Base-by-base conservation (phyloP, 2,113 vertebrate species). In the Clarias magur region DNA sequence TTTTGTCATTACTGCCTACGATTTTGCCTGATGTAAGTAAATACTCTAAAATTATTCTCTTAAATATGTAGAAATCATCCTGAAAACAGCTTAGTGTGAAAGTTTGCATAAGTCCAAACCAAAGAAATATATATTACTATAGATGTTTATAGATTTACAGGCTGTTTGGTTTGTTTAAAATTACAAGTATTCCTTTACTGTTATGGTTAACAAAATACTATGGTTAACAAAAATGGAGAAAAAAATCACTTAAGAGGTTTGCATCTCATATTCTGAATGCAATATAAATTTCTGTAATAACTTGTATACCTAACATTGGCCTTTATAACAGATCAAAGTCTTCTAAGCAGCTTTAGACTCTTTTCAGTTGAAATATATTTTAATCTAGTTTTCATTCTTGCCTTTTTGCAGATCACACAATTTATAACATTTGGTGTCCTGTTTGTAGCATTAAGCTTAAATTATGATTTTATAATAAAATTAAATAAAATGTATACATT, bases 1-100 rank as follows among this genome's bases (percentile, higher is more conserved):
- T 91, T 1, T 0, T 70, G 4, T 56, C 87, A 48, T 0, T 38
- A 0, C 0, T 95, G 8, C 84, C 56, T 1, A 0, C 38, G 0
- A 79, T 94, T 17, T 73, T n/a, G 30, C 21, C 89, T 56, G 63
- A 93, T 88, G 95, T 95, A 92, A 94, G 94, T 87, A 9, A 85
- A n/a, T 17, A 85, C 9, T 25, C 12, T 30, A 54, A 56, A 80
- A 9, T 78, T 25, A 62, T n/a, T 65, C 13, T 48, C 1, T 65
- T 54, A 27, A 12, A 16, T 10, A 56, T 42, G n/a, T 48, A 11
- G n/a, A 79, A 34, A 7, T 21, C 19, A 83, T 54, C 16, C 21
- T 63, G 7, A 16, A 78, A 54, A 54, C 1, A 75, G 11, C 53
- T 48, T 1, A 53, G 73, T 48, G 73, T 4, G n/a, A 73, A 38